Conservation (phyloP, 1,140 invertebrate genomes). For the Drosophila pachea region DNA sequence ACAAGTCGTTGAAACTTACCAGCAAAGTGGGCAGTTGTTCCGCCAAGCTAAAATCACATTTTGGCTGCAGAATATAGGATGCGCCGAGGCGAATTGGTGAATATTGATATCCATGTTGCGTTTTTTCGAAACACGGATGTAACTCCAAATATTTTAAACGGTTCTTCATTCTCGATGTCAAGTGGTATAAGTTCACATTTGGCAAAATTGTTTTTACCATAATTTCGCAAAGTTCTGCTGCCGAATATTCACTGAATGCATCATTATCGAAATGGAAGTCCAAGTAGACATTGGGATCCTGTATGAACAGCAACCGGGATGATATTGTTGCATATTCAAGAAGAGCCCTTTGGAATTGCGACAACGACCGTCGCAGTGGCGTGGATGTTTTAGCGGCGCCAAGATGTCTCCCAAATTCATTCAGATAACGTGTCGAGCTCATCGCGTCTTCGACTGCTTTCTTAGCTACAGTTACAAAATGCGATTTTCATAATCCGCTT, state of each 20-base stretch:
- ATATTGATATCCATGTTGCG: constrained; percentile 29
- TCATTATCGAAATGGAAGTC: constrained; percentile 2
- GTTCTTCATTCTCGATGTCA: constrained; percentile 1
- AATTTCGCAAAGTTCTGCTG: constrained; percentile 4
- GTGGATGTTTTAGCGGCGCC: not conserved
- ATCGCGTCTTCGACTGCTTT: not conserved
- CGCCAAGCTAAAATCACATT: constrained; percentile 14
- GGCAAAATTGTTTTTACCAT: constrained; percentile 31
- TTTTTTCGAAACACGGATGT: constrained; percentile 24
- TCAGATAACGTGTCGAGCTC: not conserved
- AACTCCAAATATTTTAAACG: constrained; percentile 26
- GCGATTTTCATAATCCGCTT: not conserved
- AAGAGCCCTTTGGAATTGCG: constrained; percentile 11
- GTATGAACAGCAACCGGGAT: constrained; percentile 27
- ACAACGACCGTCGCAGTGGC: not conserved
- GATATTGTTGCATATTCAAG: constrained; percentile 25
- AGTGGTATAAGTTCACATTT: constrained; percentile 9
- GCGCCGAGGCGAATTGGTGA: not conserved
- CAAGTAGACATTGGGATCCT: constrained; percentile 8
- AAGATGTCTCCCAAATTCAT: not conserved
- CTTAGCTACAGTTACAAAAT: not conserved
- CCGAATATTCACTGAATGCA: constrained; percentile 5
- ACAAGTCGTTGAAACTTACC: constrained; percentile 6
- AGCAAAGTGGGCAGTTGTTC: constrained; percentile 5
- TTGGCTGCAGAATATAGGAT: constrained; percentile 5